Percentiles rank a stretch among this genome's conserved stretches.
Evolutionary conservation across 2,113 vertebrate species (phyloP).

Genomic region (Dasypus novemcinctus): DNA sequence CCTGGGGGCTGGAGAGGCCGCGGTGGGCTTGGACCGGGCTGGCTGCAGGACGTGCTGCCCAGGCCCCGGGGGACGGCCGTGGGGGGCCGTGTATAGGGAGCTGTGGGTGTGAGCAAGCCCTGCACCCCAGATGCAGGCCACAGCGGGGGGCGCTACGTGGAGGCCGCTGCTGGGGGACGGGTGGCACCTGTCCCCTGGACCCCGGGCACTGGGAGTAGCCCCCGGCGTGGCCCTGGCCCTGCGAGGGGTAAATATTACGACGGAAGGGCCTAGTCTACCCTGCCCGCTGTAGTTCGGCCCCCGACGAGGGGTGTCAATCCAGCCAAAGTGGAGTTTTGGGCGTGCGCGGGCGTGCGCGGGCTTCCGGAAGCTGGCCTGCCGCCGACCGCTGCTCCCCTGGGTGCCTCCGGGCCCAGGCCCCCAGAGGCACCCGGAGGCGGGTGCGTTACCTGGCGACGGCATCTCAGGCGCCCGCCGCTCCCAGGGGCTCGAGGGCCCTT

Average conservation of each 20-base stretch:
- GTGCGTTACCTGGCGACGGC: not conserved
- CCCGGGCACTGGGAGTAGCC: too few species aligned
- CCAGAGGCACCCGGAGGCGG: fast-evolving
- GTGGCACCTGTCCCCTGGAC: too few species aligned
- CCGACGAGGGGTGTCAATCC: conserved; percentile 76
- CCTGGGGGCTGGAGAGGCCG: not conserved
- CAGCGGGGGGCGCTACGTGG: too few species aligned
- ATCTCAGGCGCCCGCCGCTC: not conserved
- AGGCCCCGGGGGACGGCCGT: not conserved
- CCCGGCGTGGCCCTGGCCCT: not conserved
- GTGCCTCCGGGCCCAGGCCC: not conserved
- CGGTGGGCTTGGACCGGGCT: not conserved
- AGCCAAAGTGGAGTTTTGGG: conserved; percentile 67
- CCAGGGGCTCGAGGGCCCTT: not conserved
- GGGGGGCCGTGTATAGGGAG: not conserved
- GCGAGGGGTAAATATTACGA: conserved; percentile 77
- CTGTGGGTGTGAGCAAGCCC: too few species aligned
- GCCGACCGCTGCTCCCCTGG: not conserved
- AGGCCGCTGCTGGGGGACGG: too few species aligned
- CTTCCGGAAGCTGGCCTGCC: not conserved
- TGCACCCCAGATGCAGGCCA: too few species aligned
- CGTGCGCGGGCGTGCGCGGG: fast-evolving
- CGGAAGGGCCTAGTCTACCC: not conserved
- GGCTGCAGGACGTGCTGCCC: not conserved
- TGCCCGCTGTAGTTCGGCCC: conserved; percentile 59